Conservation (phyloP, 1,140 invertebrate species). For the Neotoxoptera formosana region DNA sequence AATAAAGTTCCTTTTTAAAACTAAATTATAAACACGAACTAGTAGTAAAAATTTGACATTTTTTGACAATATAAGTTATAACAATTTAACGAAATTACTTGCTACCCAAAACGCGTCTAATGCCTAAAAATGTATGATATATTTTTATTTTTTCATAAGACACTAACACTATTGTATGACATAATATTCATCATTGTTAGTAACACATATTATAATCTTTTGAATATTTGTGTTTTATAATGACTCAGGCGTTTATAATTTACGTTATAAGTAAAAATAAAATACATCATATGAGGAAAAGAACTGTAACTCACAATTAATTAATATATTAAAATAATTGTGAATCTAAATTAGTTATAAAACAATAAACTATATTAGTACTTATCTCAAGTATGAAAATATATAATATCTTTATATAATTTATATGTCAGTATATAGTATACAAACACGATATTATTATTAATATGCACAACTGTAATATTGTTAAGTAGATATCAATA, state of each 20-base stretch:
- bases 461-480: not conserved
- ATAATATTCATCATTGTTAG: not conserved
- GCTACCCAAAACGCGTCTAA: no score
- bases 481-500: constrained; percentile 39
- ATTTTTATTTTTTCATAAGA: no score
- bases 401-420: not conserved
- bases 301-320: no score
- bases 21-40: not conserved
- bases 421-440: not conserved
- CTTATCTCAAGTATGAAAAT: not conserved
- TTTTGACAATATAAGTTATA: no score
- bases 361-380: not conserved
- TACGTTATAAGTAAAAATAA: no score
- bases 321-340: not conserved
- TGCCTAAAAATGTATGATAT: no score
- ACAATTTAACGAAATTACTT: no score
- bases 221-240: not conserved
- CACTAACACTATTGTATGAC: no score
- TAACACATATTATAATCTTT: not conserved
- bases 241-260: not conserved
- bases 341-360: not conserved
- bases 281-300: not conserved
- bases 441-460: not conserved
- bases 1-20: not conserved
- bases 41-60: no score